Conservation (phyloP, 2,113 vertebrate species). For the Odontesthes bonariensis region DNA sequence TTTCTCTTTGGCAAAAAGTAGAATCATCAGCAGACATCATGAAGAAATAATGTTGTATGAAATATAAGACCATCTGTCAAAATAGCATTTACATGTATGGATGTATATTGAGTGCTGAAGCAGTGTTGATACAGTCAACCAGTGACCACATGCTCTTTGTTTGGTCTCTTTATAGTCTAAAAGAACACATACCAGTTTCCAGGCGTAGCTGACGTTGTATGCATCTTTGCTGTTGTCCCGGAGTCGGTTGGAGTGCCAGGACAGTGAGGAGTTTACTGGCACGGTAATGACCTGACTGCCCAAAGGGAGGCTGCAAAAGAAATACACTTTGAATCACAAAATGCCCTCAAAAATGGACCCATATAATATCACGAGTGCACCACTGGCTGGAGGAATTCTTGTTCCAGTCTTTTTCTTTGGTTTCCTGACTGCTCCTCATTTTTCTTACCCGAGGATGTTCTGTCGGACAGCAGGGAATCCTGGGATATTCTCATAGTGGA, state of each 20-base stretch:
- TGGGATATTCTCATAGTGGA: slow-evolving; percentile 98
- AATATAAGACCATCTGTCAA: too few species aligned
- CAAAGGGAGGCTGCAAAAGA: slow-evolving; percentile 90
- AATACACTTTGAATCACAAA: slow-evolving; percentile 2
- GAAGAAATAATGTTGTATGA: neutral
- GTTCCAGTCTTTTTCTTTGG: neutral
- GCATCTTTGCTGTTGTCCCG: slow-evolving; percentile 90
- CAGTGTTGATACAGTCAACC: too few species aligned
- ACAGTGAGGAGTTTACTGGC: slow-evolving; percentile 95
- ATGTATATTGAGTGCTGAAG: too few species aligned
- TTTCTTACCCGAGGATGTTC: slow-evolving; percentile 93
- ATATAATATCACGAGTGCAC: neutral
- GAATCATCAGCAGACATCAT: neutral
- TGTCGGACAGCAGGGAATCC: slow-evolving; percentile 92
- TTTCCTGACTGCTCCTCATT: neutral
- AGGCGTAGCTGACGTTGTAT: slow-evolving; percentile 99
- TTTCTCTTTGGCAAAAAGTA: neutral
- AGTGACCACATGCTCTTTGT: neutral
- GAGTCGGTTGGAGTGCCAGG: slow-evolving; percentile 96
- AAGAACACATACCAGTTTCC: slow-evolving; percentile 91
- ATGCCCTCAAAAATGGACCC: neutral
- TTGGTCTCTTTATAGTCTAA: neutral
- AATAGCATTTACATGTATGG: too few species aligned
- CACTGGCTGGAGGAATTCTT: neutral
- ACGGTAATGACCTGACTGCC: slow-evolving; percentile 96